Percentiles rank a stretch among this genome's conserved stretches.
Conservation (phyloP, 2,113 vertebrate species). For the Passer domesticus region DNA sequence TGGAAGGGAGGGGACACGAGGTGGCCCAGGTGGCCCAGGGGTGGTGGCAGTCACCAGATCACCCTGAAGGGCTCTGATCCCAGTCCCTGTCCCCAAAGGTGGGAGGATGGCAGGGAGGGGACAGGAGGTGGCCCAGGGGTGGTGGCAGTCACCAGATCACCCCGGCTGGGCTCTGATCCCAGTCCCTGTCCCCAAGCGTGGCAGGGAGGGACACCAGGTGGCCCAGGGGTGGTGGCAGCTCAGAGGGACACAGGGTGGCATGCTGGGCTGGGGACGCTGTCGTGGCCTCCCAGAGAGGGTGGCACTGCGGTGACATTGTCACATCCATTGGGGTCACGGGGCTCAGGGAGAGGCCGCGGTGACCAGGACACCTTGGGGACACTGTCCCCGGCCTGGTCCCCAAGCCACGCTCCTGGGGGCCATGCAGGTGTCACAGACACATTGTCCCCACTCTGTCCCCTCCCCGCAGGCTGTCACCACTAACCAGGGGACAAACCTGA, state of each 20-base stretch:
- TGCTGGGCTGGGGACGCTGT: not conserved
- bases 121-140: not conserved
- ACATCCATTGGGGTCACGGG: not conserved
- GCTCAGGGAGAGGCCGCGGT: too few species aligned
- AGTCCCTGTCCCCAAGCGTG: fast-evolving
- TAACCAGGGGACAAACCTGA: not conserved
- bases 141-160: not conserved
- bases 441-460: not conserved
- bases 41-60: too few species aligned
- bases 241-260: not conserved
- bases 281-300: fast-evolving
- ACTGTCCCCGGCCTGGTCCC: too few species aligned
- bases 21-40: too few species aligned
- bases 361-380: not conserved
- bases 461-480: not conserved
- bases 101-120: not conserved
- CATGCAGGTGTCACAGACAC: not conserved
- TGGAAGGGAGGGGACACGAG: too few species aligned
- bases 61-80: not conserved
- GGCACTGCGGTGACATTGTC: not conserved
- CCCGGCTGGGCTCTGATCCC: not conserved
- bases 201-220: not conserved
- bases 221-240: not conserved
- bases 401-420: not conserved
- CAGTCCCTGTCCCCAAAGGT: fast-evolving